Conservation (phyloP, 2,888 invertebrate species). For the Pheosia gnoma region DNA sequence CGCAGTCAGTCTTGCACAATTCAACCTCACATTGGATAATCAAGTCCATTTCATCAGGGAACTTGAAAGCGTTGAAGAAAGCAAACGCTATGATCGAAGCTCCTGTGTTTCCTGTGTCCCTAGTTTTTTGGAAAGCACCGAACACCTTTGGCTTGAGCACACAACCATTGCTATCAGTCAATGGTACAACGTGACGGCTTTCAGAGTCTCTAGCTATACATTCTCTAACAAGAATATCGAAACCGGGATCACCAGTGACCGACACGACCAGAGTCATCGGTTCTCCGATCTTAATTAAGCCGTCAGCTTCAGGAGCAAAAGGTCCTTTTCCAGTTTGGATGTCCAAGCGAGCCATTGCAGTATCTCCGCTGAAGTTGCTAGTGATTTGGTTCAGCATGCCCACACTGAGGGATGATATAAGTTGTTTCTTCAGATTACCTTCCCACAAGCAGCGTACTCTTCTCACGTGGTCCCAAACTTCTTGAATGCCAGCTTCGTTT, state of each 20-base stretch:
- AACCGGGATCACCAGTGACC: slow-evolving; percentile 91
- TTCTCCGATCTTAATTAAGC: slow-evolving; percentile 92
- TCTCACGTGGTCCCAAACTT: slow-evolving; percentile 92
- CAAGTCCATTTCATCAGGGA: slow-evolving; percentile 93
- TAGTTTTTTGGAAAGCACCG: slow-evolving; percentile 92
- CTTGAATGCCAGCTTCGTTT: slow-evolving; percentile 90
- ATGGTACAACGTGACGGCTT: slow-evolving; percentile 85
- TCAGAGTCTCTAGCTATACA: slow-evolving; percentile 90
- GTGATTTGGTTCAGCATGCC: slow-evolving; percentile 92
- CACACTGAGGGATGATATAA: slow-evolving; percentile 89
- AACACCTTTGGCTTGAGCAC: slow-evolving; percentile 91
- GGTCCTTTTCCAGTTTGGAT: slow-evolving; percentile 91
- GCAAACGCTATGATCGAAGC: slow-evolving; percentile 91
- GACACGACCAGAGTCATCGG: slow-evolving; percentile 91
- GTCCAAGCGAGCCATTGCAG: slow-evolving; percentile 90
- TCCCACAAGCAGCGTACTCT: slow-evolving; percentile 92
- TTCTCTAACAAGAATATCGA: slow-evolving; percentile 90
- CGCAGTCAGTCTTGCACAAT: slow-evolving; percentile 91
- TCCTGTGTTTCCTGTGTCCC: slow-evolving; percentile 88
- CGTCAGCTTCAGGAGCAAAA: slow-evolving; percentile 89
- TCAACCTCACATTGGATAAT: slow-evolving; percentile 93
- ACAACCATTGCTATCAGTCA: slow-evolving; percentile 91
- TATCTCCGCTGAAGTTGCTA: slow-evolving; percentile 93
- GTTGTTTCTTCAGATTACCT: slow-evolving; percentile 89
- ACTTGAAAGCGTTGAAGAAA: slow-evolving; percentile 92